Conservation (phyloP, 2,888 invertebrate species). For the Patella ulyssiponensis region DNA sequence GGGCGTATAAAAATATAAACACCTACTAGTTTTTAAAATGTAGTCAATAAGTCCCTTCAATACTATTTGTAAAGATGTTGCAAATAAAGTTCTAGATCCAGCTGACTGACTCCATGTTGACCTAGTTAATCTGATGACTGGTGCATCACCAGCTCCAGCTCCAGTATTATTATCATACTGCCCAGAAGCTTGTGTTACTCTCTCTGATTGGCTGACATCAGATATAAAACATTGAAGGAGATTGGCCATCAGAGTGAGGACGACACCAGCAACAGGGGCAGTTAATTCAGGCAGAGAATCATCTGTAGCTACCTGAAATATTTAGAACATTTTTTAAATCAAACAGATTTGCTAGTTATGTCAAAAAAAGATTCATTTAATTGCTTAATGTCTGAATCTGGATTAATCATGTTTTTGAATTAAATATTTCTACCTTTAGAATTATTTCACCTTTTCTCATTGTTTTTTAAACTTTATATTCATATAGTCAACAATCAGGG, state of each 20-base stretch:
- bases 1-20: neutral
- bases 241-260: conserved; percentile 84
- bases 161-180: neutral
- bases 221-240: conserved; percentile 75
- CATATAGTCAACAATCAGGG: too few species aligned
- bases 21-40: conserved; percentile 82
- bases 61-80: conserved; percentile 70
- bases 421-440: too few species aligned
- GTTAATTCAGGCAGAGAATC: conserved; percentile 85
- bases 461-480: too few species aligned
- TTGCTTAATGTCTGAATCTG: too few species aligned
- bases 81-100: conserved; percentile 65
- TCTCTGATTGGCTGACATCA: conserved; percentile 34
- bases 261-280: conserved; percentile 84
- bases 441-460: too few species aligned
- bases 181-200: conserved; percentile 25
- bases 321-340: too few species aligned
- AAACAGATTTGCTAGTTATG: too few species aligned
- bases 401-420: too few species aligned
- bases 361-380: too few species aligned
- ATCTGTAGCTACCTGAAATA: conserved; percentile 69
- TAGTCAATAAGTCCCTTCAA: conserved; percentile 84
- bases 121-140: neutral
- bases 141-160: neutral
- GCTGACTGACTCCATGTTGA: conserved; percentile 35